phyloP scores from a whole-genome alignment of 2,797 vertebrate species.

The Mormyrus hasselquistii region DNA sequence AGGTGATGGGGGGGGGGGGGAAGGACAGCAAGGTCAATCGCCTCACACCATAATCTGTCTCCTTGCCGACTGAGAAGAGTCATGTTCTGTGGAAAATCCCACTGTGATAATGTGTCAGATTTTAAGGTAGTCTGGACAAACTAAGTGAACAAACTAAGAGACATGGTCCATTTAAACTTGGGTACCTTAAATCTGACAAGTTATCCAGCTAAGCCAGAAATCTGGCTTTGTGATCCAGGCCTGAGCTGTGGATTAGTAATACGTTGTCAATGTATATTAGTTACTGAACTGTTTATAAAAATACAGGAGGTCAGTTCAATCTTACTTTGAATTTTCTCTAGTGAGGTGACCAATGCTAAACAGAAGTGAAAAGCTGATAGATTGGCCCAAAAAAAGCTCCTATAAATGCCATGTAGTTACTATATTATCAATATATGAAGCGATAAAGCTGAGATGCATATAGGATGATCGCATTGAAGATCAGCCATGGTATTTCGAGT shows the following conservation, averaged over 20 bases:
- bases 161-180: not conserved
- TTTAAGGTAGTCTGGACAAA: not conserved
- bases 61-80: conserved; percentile 64
- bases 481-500: not conserved
- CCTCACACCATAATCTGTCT: conserved; percentile 61
- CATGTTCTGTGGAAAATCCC: conserved; percentile 66
- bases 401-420: not conserved
- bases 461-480: not conserved
- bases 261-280: not conserved
- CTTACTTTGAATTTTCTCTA: not conserved
- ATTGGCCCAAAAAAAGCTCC: not conserved
- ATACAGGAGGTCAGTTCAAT: not conserved
- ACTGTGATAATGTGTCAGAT: conserved; percentile 38
- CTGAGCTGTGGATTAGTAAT: not conserved
- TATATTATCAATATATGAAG: not conserved
- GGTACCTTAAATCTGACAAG: not conserved
- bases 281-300: not conserved
- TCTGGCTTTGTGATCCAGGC: not conserved
- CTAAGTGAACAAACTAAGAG: not conserved
- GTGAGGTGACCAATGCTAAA: not conserved
- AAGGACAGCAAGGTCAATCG: conserved; percentile 51
- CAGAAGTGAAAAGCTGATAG: not conserved
- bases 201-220: not conserved
- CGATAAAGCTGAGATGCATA: not conserved
- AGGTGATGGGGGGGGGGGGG: conserved; percentile 35